These are phyloP conservation scores for Falco naumanni DNA, from an alignment of 2,797 vertebrate species.

Conservation along the genomic window DNA sequence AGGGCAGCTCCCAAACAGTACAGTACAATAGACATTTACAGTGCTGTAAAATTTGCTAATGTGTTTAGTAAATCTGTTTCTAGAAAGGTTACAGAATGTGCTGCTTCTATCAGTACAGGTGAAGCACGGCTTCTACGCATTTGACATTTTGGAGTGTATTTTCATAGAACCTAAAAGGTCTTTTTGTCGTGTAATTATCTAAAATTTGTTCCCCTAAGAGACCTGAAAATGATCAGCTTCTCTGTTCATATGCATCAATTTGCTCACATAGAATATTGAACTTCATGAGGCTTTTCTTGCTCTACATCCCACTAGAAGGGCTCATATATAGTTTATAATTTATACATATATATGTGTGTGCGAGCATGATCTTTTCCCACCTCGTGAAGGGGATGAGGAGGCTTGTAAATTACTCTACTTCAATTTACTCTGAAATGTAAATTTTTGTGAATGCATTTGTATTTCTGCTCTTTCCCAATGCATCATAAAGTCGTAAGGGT, in stretches of 20 bases:
- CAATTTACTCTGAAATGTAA: background rate
- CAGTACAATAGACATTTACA: background rate
- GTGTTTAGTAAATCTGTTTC: background rate
- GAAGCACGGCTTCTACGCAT: background rate
- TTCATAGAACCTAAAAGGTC: conserved; percentile 28
- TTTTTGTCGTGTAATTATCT: conserved; percentile 30
- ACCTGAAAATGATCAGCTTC: background rate
- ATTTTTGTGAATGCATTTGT: background rate
- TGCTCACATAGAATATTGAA: background rate
- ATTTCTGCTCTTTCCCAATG: background rate
- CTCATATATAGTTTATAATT: background rate
- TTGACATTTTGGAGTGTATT: conserved; percentile 45
- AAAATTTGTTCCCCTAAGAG: background rate
- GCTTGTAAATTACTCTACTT: background rate
- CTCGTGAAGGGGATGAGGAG: background rate
- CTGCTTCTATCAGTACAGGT: background rate
- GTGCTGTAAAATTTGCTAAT: background rate
- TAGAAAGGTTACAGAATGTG: background rate
- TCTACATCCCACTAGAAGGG: background rate
- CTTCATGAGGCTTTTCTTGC: background rate
- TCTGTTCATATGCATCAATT: background rate
- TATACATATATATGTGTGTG: background rate
- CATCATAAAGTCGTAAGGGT: background rate
- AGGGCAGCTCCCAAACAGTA: background rate
- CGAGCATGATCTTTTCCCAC: background rate